Conservation (phyloP, 2,113 vertebrate genomes). For the Panthera tigris region DNA sequence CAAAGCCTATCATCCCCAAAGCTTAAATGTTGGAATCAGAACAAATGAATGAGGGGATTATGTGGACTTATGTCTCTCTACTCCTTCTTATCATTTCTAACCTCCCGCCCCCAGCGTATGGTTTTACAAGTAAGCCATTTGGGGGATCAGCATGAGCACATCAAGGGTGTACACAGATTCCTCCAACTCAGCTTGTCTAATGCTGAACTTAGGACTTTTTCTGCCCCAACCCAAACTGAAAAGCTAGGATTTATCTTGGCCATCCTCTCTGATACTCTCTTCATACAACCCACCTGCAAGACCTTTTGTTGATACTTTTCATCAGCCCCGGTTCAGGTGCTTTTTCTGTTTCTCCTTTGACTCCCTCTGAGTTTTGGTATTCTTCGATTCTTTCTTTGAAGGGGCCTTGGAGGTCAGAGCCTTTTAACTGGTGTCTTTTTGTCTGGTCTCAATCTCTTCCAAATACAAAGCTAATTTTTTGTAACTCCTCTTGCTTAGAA, state of each 20-base stretch:
- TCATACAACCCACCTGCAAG: background rate
- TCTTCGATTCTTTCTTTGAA: background rate
- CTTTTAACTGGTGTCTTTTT: background rate
- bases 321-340: background rate
- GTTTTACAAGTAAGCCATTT: constrained; percentile 30
- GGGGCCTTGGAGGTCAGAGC: background rate
- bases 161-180: constrained; percentile 9
- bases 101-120: background rate
- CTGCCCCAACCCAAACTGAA: background rate
- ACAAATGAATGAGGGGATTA: constrained; percentile 61
- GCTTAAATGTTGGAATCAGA: constrained; percentile 50
- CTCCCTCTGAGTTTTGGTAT: background rate
- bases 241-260: background rate
- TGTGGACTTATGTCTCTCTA: constrained; percentile 7
- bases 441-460: background rate
- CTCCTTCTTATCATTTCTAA: constrained; percentile 8
- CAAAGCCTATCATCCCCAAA: constrained; percentile 19
- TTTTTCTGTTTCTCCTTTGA: background rate
- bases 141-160: background rate
- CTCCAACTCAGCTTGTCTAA: background rate
- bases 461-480: background rate
- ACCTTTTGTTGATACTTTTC: background rate
- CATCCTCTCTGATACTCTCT: background rate
- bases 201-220: background rate
- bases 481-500: background rate